phyloP scores from a whole-genome alignment of 1,140 invertebrate genomes.

The Caenorhabditis tropicalis region DNA sequence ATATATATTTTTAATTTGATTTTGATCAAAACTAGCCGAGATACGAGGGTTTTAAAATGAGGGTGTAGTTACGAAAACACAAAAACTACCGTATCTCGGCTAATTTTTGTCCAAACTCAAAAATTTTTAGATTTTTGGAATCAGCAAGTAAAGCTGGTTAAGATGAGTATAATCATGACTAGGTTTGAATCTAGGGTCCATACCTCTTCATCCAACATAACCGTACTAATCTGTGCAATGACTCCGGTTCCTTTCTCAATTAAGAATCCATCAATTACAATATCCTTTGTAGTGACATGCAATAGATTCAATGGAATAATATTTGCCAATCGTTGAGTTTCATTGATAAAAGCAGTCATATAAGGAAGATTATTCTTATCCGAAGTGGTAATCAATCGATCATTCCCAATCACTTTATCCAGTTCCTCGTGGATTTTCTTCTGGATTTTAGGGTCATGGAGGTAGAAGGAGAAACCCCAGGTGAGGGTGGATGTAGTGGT shows the following conservation, averaged over 20 bases:
- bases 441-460: slow-evolving; percentile 68
- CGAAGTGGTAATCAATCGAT: neutral
- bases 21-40: no score
- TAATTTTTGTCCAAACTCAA: no score
- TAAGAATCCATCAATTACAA: slow-evolving; percentile 25
- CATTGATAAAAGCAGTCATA: slow-evolving; percentile 43
- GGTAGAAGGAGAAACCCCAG: slow-evolving; percentile 64
- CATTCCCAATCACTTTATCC: neutral
- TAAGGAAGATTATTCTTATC: neutral
- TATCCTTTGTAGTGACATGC: slow-evolving; percentile 34
- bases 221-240: slow-evolving; percentile 17
- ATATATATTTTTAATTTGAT: no score
- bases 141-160: no score
- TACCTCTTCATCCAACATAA: slow-evolving; percentile 40
- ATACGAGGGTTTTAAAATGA: no score
- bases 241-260: slow-evolving; percentile 46
- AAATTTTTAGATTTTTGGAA: no score
- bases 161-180: no score
- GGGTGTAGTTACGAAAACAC: no score
- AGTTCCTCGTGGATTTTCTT: slow-evolving; percentile 7
- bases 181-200: no score
- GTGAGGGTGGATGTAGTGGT: neutral
- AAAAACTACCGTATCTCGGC: no score
- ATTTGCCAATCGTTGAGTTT: slow-evolving; percentile 56
- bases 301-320: slow-evolving; percentile 44